Evolutionary conservation across 2,888 invertebrate genomes (phyloP), one percentile per base, ranked within the genome.

Genomic region (Acanthoscelides obtectus): DNA sequence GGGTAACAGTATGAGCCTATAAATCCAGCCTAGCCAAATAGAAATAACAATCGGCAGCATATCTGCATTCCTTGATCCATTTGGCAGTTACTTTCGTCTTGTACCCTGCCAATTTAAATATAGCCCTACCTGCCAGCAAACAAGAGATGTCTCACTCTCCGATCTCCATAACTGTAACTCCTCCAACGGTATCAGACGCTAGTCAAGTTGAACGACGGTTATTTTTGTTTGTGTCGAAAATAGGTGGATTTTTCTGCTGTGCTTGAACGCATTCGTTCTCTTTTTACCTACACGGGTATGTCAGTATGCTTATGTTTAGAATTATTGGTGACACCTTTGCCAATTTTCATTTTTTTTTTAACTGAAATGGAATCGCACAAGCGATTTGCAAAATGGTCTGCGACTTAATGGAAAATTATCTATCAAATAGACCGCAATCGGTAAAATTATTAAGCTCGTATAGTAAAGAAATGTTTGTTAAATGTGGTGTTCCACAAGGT

Each of bases 91-190:
- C 45, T 45, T 1, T 45, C 17, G 45, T 45, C 45, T 45, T 45
- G 17, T 25, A 6, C 45, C 45, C 45, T 45, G 45, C 45, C 45
- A 45, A 45, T 45, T 45, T 45, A 45, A 45, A 45, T 45, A 45
- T 45, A 45, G 45, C 45, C 45, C 45, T 45, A 72, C 70, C 64
- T 65, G 21, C 22, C 71, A 71, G 22, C 64, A 45, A 45, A 45
- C 45, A 45, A 17, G 68, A 71, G 74, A 76, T 71, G 71, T 73
- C 75, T 74, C 73, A 68, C 66, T 75, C 75, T 76, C 45, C 12
- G 12, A 45, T 74, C 71, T 75, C 76, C 73, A 76, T 77, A 76
- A 77, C 76, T 76, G 76, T 74, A 73, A 75, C 72, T 77, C 73
- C 69, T 72, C 22, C 67, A 67, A 72, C 72, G 71, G 71, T 70